Evolutionary conservation across 2,888 invertebrate genomes (phyloP), one percentile per base, ranked within the genome.

Genomic region (Leptinotarsa peninsularis): DNA sequence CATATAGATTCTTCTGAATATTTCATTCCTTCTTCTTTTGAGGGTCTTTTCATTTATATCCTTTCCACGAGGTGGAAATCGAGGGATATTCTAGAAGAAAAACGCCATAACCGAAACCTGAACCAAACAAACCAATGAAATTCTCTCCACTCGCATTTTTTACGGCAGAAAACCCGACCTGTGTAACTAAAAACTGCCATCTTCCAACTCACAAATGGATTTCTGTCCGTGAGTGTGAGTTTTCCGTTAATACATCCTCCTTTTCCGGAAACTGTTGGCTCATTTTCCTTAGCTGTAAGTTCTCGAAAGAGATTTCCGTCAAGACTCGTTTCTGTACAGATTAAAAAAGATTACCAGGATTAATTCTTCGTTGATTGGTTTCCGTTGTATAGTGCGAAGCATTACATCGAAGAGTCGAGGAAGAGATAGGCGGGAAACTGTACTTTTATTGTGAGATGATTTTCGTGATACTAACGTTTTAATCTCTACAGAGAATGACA

Each of bases 331-430:
- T 54, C 27, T 43, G 43, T 49, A 70, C 56, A 70, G 75, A 75
- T 75, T 75, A 72, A 72, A 67, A 75, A 72, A 72, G 75, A 69
- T 75, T 75, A 72, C 50, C 75, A 21, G 72, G 72, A 63, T 75
- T 56, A 75, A 70, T 75, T 75, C 72, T 66, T 69, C 72, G 49
- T 54, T 75, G 72, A 75, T 75, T 75, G 75, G 71, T 75, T 72
- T 75, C 69, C 68, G 69, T 69, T 75, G 72, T 72, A 75, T 50
- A 66, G 66, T 66, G 69, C 66, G 49, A 27, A 75, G 23, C 54
- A 72, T 72, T 69, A 52, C 49, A 72, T 69, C 50, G n/a, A n/a
- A n/a, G n/a, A 33, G 23, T 18, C 27, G 13, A 23, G 21, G 71
- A 66, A 67, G 69, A 58, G 72, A 58, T 56, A 69, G 70, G 66